A percentile compares a stretch with the other conserved stretches of the same genome.
Conservation (phyloP, 2,113 vertebrate species). For the Dipodomys ordii region DNA sequence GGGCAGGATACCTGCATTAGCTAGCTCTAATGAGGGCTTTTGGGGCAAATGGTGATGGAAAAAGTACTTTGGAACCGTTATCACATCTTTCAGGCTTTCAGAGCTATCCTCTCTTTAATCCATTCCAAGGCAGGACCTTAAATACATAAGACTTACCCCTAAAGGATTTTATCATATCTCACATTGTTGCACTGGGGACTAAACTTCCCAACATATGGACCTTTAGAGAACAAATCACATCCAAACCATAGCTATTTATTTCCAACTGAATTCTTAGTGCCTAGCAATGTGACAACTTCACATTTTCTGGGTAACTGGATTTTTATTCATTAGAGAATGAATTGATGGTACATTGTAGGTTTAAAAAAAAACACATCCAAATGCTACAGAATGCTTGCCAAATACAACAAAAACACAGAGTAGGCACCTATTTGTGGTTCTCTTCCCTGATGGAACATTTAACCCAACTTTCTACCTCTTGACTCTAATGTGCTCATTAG, state of each 20-base stretch:
- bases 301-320: background rate
- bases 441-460: background rate
- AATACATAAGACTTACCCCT: background rate
- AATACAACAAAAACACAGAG: background rate
- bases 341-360: background rate
- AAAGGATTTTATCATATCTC: background rate
- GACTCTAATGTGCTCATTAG: background rate
- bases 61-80: background rate
- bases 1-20: background rate
- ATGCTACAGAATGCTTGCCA: background rate
- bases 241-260: background rate
- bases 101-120: background rate
- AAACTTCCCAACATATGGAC: background rate
- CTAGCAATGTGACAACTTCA: background rate
- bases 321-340: constrained; percentile 40
- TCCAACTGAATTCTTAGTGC: background rate
- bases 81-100: background rate
- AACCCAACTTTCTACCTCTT: background rate
- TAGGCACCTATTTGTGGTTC: background rate
- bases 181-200: background rate
- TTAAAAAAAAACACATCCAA: constrained; percentile 25
- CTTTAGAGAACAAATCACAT: background rate
- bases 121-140: background rate
- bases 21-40: background rate
- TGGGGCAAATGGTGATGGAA: background rate